phyloP scores from a whole-genome alignment of 1,140 invertebrate species.

The Elysia chlorotica region DNA sequence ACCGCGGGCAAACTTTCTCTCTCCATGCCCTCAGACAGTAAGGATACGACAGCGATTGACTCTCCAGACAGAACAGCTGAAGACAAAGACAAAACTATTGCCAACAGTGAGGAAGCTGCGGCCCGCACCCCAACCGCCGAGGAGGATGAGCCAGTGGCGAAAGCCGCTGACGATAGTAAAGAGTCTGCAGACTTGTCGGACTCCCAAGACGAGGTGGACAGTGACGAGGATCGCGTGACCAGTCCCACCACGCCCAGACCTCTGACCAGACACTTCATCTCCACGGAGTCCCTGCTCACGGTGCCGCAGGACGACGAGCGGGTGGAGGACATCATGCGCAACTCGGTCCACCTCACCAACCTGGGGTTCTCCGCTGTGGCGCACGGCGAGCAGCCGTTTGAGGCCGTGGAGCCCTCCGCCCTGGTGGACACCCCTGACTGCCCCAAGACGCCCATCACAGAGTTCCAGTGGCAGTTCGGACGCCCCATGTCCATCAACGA shows the following conservation, averaged over 20 bases:
- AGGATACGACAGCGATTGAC: too few species aligned
- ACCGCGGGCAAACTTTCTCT: too few species aligned
- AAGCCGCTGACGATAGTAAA: background rate
- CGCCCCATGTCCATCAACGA: slow-evolving; percentile 13
- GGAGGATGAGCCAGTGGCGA: background rate
- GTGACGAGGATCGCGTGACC: too few species aligned
- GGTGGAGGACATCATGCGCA: slow-evolving; percentile 6
- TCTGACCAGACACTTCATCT: too few species aligned
- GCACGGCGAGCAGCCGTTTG: slow-evolving; percentile 7
- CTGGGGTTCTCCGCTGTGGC: slow-evolving; percentile 8
- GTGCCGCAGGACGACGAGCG: slow-evolving; percentile 1
- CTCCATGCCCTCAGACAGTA: too few species aligned
- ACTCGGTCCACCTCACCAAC: slow-evolving; percentile 1
- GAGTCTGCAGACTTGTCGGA: background rate
- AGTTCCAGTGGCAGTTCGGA: slow-evolving; percentile 14
- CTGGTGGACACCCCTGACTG: background rate
- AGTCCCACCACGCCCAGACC: too few species aligned
- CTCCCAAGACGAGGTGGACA: background rate
- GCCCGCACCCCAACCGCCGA: background rate
- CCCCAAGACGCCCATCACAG: slow-evolving; percentile 15
- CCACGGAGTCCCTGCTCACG: background rate
- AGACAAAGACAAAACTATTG: too few species aligned
- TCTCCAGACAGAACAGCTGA: too few species aligned
- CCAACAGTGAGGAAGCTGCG: too few species aligned
- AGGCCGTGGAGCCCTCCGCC: background rate